Percentiles rank a stretch among this genome's conserved stretches.
These are phyloP conservation scores for Lycocerus yunnanus DNA, from an alignment of 2,888 invertebrate species.

Conservation along the genomic window DNA sequence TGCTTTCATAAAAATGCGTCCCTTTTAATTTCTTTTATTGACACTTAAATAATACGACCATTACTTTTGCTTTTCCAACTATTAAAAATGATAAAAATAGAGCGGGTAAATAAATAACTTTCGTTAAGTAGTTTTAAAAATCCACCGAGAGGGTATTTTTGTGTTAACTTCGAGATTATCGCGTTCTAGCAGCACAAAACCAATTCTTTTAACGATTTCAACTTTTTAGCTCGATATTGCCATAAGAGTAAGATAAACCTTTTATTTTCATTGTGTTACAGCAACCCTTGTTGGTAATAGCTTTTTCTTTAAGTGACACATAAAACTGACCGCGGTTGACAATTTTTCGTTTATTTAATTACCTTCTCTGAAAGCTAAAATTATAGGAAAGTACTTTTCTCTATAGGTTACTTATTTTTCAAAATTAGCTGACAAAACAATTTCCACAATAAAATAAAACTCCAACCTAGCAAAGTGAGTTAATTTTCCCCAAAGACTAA, in stretches of 20 bases:
- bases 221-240: slow-evolving; percentile 19
- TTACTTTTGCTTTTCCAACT: background rate
- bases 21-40: background rate
- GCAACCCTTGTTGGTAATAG: slow-evolving; percentile 3
- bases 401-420: background rate
- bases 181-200: slow-evolving; percentile 12
- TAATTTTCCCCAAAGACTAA: background rate
- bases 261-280: slow-evolving; percentile 23
- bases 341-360: slow-evolving; percentile 17
- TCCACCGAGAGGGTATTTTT: slow-evolving; percentile 7
- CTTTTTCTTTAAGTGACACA: slow-evolving; percentile 12
- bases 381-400: background rate
- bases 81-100: background rate
- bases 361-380: background rate
- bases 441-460: background rate
- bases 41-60: background rate
- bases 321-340: slow-evolving; percentile 6
- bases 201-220: slow-evolving; percentile 21
- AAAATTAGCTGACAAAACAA: background rate
- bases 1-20: background rate
- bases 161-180: slow-evolving; percentile 14
- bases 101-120: background rate
- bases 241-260: slow-evolving; percentile 18
- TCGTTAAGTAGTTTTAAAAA: slow-evolving; percentile 2
- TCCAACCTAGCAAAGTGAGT: background rate